Conservation (phyloP, 2,113 vertebrate genomes). For the Odocoileus virginianus region DNA sequence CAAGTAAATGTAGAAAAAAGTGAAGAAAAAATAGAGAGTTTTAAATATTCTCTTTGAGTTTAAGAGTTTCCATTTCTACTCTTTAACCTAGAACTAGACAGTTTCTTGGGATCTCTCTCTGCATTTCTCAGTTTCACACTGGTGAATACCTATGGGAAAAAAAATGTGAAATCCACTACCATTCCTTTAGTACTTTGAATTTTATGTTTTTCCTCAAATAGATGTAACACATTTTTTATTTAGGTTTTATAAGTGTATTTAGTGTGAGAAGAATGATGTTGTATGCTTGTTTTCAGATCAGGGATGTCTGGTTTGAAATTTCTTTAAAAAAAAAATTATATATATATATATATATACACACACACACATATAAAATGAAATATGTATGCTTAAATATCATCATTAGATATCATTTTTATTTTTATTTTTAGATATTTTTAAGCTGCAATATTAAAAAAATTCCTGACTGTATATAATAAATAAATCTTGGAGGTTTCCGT, state of each 20-base stretch:
- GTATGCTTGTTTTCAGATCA: background rate
- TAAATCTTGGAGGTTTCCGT: background rate
- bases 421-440: background rate
- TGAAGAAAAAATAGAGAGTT: background rate
- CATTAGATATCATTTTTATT: background rate
- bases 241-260: background rate
- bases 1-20: background rate
- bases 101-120: background rate
- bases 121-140: rapidly evolving
- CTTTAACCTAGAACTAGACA: background rate
- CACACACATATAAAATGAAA: background rate
- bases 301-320: background rate
- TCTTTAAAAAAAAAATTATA: background rate
- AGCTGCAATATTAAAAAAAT: background rate
- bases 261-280: background rate
- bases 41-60: background rate
- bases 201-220: background rate
- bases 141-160: rapidly evolving
- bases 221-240: background rate
- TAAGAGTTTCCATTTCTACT: background rate
- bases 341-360: no score
- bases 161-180: background rate
- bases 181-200: background rate
- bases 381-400: background rate
- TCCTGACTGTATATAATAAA: background rate